A percentile compares a stretch with the other conserved stretches of the same genome.
phyloP scores from a whole-genome alignment of 2,797 vertebrate species.

The Taeniopygia guttata region DNA sequence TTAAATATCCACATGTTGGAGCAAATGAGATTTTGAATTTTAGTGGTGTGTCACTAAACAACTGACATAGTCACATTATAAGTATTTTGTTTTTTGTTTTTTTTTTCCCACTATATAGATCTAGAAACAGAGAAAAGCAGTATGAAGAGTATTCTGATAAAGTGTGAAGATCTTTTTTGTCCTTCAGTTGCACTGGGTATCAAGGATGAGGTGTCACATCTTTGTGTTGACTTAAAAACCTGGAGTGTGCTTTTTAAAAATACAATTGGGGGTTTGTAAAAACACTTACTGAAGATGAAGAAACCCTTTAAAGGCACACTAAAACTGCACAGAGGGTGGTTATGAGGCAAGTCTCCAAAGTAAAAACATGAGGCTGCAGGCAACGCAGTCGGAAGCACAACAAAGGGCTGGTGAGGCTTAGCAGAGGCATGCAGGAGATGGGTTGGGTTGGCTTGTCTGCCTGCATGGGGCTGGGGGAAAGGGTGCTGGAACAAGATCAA shows the following conservation, averaged over 20 bases:
- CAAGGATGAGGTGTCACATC: not conserved
- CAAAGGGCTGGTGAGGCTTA: conserved; percentile 54
- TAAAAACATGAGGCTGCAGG: conserved; percentile 7
- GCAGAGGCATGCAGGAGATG: conserved; percentile 32
- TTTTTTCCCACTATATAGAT: not conserved
- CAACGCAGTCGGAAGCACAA: conserved; percentile 21
- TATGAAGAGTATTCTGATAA: not conserved
- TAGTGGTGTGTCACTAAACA: not conserved
- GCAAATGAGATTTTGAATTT: not conserved
- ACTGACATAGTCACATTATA: not conserved
- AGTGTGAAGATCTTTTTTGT: not conserved
- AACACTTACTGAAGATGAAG: conserved; percentile 21
- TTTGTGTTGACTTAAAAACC: not conserved
- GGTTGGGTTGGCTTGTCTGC: conserved; percentile 14
- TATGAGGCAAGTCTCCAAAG: conserved; percentile 48
- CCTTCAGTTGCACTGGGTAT: not conserved
- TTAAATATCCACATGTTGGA: not conserved
- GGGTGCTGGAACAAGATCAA: conserved; percentile 53
- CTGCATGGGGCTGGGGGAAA: not conserved
- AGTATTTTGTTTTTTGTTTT: not conserved
- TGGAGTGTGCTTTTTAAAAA: conserved; percentile 23
- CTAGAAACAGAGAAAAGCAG: not conserved
- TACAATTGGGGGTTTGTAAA: not conserved
- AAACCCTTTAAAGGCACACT: not conserved
- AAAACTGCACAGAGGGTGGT: not conserved